These are phyloP conservation scores for Hippocampus kuda DNA, from an alignment of 2,797 vertebrate species.

Conservation along the genomic window DNA sequence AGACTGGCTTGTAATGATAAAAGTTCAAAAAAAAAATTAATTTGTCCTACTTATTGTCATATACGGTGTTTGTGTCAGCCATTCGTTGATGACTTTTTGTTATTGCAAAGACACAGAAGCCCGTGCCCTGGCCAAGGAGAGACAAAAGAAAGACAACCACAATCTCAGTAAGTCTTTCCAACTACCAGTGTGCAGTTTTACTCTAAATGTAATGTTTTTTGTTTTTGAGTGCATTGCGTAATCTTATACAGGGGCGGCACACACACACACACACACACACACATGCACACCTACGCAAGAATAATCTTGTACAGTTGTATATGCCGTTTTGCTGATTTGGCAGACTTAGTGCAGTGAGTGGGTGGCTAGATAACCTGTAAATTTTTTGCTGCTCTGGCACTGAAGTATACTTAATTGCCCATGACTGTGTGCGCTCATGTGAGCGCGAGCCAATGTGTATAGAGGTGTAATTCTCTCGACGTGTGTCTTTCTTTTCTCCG, in stretches of 20 bases:
- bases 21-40: too few species aligned
- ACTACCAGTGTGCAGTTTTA: background rate
- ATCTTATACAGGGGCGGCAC: background rate
- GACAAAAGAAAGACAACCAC: slow-evolving; percentile 99
- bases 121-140: slow-evolving; percentile 88
- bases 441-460: slow-evolving; percentile 6
- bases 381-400: slow-evolving; percentile 67
- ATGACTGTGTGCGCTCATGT: slow-evolving; percentile 40
- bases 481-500: slow-evolving; percentile 1
- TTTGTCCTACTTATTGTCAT: background rate
- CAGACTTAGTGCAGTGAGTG: slow-evolving; percentile 58
- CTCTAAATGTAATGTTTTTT: background rate
- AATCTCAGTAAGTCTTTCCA: slow-evolving; percentile 85
- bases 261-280: slow-evolving; percentile 4
- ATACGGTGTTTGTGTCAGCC: slow-evolving; percentile 1
- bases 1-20: too few species aligned
- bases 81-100: slow-evolving; percentile 54
- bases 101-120: slow-evolving; percentile 78
- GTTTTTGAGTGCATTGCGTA: background rate
- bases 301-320: slow-evolving; percentile 31
- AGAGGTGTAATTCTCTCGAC: slow-evolving; percentile 17
- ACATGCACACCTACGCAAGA: slow-evolving; percentile 7
- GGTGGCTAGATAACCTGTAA: slow-evolving; percentile 69
- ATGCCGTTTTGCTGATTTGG: slow-evolving; percentile 47
- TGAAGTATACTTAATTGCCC: slow-evolving; percentile 59